A percentile compares a stretch with the other conserved stretches of the same genome.
Conservation (phyloP, 2,113 vertebrate species). For the Takifugu bimaculatus region DNA sequence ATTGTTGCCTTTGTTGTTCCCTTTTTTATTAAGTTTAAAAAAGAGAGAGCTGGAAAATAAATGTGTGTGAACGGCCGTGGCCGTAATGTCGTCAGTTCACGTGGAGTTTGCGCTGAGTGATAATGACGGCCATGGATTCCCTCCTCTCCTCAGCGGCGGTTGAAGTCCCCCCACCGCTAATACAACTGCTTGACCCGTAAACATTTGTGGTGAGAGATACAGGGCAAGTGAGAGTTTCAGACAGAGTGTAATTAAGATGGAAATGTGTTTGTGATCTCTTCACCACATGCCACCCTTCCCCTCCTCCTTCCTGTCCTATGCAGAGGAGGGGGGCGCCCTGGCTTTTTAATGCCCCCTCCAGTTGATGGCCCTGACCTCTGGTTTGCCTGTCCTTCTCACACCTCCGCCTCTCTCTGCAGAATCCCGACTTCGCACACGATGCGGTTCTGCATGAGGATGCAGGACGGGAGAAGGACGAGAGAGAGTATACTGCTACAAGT, state of each 20-base stretch:
- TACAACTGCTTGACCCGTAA: slow-evolving; percentile 40
- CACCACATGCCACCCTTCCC: no score
- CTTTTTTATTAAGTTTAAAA: neutral
- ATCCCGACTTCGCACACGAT: slow-evolving; percentile 68
- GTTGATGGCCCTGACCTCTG: no score
- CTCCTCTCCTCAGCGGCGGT: no score
- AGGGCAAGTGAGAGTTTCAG: slow-evolving; percentile 35
- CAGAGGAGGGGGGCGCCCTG: slow-evolving; percentile 3
- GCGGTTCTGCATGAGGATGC: slow-evolving; percentile 81
- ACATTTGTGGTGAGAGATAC: slow-evolving; percentile 8
- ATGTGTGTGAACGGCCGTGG: neutral
- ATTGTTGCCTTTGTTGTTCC: no score
- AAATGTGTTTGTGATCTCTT: neutral
- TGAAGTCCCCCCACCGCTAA: slow-evolving; percentile 49
- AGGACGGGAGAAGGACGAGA: slow-evolving; percentile 79
- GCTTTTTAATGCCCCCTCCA: neutral
- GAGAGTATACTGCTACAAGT: slow-evolving; percentile 81
- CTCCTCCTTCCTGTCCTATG: no score
- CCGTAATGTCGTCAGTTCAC: neutral
- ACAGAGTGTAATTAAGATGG: slow-evolving; percentile 33
- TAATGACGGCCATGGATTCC: slow-evolving; percentile 18
- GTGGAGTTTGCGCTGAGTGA: slow-evolving; percentile 6
- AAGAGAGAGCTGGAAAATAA: neutral
- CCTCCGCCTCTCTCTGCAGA: slow-evolving; percentile 45
- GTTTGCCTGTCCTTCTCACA: no score